Conservation (phyloP, 2,888 invertebrate genomes). For the Tribolium freemani region DNA sequence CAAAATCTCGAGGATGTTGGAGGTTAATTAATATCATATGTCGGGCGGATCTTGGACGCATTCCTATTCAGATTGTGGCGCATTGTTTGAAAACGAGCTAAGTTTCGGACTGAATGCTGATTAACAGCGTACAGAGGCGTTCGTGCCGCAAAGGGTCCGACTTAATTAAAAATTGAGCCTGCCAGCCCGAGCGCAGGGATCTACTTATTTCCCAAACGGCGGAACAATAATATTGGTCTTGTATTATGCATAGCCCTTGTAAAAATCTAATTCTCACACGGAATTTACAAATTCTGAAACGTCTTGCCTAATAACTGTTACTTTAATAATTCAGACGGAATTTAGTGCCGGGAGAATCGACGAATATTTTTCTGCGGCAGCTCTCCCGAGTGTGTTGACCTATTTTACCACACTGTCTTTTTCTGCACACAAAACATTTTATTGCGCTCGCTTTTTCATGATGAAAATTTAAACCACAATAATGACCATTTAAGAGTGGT, state of each 20-base stretch:
- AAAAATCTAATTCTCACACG: conserved; percentile 7
- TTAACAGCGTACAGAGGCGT: conserved; percentile 10
- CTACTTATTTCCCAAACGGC: conserved; percentile 20
- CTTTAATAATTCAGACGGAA: neutral
- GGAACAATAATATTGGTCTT: conserved; percentile 25
- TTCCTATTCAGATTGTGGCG: conserved; percentile 22
- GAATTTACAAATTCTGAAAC: neutral
- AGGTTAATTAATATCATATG: conserved; percentile 8
- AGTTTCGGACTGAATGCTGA: conserved; percentile 11
- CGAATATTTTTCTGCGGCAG: neutral
- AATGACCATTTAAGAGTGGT: neutral
- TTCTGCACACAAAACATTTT: neutral
- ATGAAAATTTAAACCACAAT: no score
- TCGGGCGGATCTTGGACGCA: neutral
- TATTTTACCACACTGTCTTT: neutral
- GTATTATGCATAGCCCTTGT: conserved; percentile 6
- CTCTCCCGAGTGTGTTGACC: neutral
- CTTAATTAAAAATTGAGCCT: conserved; percentile 30
- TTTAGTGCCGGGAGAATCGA: neutral
- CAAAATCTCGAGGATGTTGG: neutral
- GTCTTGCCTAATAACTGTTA: neutral
- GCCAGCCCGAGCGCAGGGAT: neutral
- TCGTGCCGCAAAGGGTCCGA: neutral
- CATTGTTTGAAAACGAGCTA: conserved; percentile 31
- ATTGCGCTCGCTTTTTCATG: neutral